phyloP scores from a whole-genome alignment of 2,888 invertebrate genomes.

The Nemoura dubitans region DNA sequence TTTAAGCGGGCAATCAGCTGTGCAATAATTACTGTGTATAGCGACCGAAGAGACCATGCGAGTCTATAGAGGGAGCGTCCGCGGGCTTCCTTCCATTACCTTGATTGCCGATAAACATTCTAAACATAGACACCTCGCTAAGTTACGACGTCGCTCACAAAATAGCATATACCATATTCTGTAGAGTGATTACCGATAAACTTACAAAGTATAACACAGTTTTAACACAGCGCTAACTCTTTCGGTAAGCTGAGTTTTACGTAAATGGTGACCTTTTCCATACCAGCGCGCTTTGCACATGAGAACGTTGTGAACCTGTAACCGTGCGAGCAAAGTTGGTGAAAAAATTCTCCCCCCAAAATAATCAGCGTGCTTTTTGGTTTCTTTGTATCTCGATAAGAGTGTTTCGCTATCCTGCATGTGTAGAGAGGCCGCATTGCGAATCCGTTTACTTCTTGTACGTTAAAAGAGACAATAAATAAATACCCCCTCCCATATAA shows the following conservation, averaged over 20 bases:
- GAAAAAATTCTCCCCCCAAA: not conserved
- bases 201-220: not conserved
- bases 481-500: not conserved
- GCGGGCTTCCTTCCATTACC: conserved; percentile 28
- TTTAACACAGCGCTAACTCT: not conserved
- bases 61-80: no score
- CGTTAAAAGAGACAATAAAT: not conserved
- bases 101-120: conserved; percentile 17
- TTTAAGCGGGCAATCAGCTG: conserved; percentile 17
- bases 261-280: not conserved
- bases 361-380: not conserved
- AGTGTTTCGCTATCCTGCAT: not conserved
- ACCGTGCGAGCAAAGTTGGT: no score
- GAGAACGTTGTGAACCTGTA: not conserved
- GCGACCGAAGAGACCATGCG: no score
- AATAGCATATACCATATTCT: no score
- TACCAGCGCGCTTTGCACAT: not conserved
- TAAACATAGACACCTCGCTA: not conserved
- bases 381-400: not conserved
- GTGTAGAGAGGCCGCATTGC: not conserved
- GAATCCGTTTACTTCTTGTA: not conserved
- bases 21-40: conserved; percentile 14
- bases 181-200: not conserved
- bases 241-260: not conserved
- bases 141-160: no score